phyloP scores from a whole-genome alignment of 2,888 invertebrate species.

The Tolmerus cingulatus region DNA sequence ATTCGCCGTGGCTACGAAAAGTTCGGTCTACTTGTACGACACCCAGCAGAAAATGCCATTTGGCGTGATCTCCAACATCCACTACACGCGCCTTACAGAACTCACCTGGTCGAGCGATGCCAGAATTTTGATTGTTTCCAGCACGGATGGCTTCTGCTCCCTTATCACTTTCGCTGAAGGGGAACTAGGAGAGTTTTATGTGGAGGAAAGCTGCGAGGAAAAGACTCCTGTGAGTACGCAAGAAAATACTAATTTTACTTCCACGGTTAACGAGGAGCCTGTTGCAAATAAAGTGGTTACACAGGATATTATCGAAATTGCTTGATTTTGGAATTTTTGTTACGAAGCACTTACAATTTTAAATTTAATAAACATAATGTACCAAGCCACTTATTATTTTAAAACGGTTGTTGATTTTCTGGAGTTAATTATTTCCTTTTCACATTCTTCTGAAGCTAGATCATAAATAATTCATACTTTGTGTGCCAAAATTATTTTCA shows the following conservation, averaged over 20 bases:
- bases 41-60: constrained; percentile 85
- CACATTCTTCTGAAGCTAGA: too few species aligned
- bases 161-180: constrained; percentile 77
- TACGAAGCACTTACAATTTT: background rate
- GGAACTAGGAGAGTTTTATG: constrained; percentile 73
- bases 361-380: background rate
- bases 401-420: too few species aligned
- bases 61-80: constrained; percentile 82
- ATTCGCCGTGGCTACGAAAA: constrained; percentile 90
- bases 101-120: constrained; percentile 89
- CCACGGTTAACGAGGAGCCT: background rate
- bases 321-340: background rate
- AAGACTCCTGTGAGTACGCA: background rate
- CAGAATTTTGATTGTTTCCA: constrained; percentile 76
- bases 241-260: background rate
- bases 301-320: background rate
- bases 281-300: background rate
- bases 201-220: constrained; percentile 52
- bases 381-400: too few species aligned
- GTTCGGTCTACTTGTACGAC: constrained; percentile 85
- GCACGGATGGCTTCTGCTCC: constrained; percentile 91
- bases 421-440: too few species aligned
- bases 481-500: too few species aligned
- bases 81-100: constrained; percentile 89
- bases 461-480: too few species aligned